These are phyloP conservation scores for Nomada lathburiana DNA, from an alignment of 2,888 invertebrate species.

Conservation along the genomic window DNA sequence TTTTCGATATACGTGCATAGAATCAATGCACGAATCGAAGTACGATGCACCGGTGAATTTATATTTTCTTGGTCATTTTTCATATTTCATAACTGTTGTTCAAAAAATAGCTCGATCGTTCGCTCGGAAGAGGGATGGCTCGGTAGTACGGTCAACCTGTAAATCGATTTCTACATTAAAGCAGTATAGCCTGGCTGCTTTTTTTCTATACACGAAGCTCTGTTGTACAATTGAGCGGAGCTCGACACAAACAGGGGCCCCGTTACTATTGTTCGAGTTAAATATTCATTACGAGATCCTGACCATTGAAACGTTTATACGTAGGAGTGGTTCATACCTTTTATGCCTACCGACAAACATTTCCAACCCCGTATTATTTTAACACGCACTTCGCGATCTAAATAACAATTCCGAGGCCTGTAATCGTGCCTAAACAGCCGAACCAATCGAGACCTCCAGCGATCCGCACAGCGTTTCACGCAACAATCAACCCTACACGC, in stretches of 20 bases:
- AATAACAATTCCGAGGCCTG: slow-evolving; percentile 8
- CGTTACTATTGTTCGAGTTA: not conserved
- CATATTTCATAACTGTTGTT: no score
- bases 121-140: no score
- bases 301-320: not conserved
- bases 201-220: no score
- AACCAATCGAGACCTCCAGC: not conserved
- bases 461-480: slow-evolving; percentile 11
- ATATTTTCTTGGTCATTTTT: no score
- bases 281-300: not conserved
- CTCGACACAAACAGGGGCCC: not conserved
- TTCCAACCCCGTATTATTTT: not conserved
- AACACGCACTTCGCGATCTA: not conserved
- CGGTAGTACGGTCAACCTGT: no score
- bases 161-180: no score
- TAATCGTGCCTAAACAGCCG: slow-evolving; percentile 11
- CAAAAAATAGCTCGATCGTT: no score
- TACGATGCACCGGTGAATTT: no score
- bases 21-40: not conserved
- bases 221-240: not conserved
- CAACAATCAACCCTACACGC: slow-evolving; percentile 16
- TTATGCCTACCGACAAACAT: no score
- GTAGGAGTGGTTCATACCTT: not conserved
- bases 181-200: no score
- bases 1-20: not conserved